Conservation (phyloP, 2,113 vertebrate genomes). For the Podilymbus podiceps region DNA sequence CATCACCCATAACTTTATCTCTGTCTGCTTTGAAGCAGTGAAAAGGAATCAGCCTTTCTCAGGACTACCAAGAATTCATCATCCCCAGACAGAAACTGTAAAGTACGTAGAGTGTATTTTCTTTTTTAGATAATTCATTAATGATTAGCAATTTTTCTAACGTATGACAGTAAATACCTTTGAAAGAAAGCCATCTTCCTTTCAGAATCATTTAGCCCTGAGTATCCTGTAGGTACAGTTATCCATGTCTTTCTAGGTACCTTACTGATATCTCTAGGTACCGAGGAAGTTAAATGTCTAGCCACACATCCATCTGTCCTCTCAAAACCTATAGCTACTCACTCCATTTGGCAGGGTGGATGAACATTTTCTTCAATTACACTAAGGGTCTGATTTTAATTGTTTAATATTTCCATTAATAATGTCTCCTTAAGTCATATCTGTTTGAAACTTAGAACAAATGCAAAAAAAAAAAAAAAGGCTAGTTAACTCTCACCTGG, state of each 20-base stretch:
- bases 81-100: not conserved
- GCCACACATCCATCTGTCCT: not conserved
- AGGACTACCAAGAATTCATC: not conserved
- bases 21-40: not conserved
- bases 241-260: not conserved
- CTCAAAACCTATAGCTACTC: not conserved
- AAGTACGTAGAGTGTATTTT: not conserved
- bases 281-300: not conserved
- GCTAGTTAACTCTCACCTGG: slow-evolving; percentile 40
- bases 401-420: slow-evolving; percentile 66
- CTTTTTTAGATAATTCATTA: not conserved
- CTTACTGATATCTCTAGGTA: not conserved
- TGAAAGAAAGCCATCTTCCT: not conserved
- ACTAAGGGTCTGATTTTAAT: slow-evolving; percentile 58
- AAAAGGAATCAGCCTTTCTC: not conserved
- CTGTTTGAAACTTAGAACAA: slow-evolving; percentile 58
- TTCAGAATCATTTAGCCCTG: not conserved
- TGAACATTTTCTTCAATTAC: slow-evolving; percentile 55
- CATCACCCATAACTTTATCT: not conserved
- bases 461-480: slow-evolving; percentile 43
- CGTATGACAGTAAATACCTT: not conserved
- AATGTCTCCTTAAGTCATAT: slow-evolving; percentile 54
- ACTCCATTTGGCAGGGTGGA: not conserved
- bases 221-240: not conserved
- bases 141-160: not conserved